phyloP scores from a whole-genome alignment of 2,888 invertebrate genomes.

The Cheilosia soror region DNA sequence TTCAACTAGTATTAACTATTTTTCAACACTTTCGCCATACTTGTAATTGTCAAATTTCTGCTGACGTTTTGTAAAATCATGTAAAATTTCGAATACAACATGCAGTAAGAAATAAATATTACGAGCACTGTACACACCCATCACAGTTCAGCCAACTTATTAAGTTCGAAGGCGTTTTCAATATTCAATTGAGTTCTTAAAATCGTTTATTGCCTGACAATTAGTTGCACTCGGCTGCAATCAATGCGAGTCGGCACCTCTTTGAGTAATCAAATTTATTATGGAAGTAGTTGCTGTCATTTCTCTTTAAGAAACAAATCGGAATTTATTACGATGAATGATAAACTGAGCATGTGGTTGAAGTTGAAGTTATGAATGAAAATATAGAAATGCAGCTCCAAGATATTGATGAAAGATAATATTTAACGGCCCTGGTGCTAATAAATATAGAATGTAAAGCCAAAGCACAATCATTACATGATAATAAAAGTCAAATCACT shows the following conservation, averaged over 20 bases:
- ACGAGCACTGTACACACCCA: conserved; percentile 30
- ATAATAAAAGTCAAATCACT: too few relatives aligned
- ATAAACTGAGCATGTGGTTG: not conserved
- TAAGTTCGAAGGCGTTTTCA: conserved; percentile 61
- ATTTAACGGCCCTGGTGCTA: not conserved
- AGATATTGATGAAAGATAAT: not conserved
- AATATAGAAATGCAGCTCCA: not conserved
- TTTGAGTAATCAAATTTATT: conserved; percentile 49
- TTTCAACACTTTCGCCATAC: too few relatives aligned
- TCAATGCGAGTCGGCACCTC: conserved; percentile 46
- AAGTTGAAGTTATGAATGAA: conserved; percentile 11
- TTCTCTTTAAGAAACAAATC: conserved; percentile 34
- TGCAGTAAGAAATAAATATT: not conserved
- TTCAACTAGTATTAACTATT: too few relatives aligned
- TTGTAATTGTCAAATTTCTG: too few relatives aligned
- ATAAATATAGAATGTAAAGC: not conserved
- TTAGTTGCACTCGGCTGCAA: conserved; percentile 55
- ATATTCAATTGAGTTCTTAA: conserved; percentile 54
- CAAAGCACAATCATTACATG: not conserved
- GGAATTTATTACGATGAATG: conserved; percentile 22
- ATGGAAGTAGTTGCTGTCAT: conserved; percentile 28
- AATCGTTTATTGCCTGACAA: conserved; percentile 54
- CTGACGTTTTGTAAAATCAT: too few relatives aligned
- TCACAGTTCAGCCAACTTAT: conserved; percentile 65
- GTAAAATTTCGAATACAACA: not conserved